Evolutionary conservation across 2,888 invertebrate genomes (phyloP).

Genomic region (Abrostola tripartita): DNA sequence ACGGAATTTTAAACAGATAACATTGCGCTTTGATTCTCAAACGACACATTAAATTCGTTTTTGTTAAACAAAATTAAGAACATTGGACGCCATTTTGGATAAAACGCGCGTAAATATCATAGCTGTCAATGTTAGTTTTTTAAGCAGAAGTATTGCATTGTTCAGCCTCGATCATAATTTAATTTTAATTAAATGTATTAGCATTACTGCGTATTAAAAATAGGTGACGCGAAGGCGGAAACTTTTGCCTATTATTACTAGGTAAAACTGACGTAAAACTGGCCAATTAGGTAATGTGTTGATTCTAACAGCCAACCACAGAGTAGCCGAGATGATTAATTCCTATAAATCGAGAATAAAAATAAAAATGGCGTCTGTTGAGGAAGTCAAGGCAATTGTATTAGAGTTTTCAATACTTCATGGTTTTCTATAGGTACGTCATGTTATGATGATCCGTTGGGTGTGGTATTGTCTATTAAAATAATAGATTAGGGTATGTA

Average conservation of each 20-base stretch:
- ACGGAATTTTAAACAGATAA: slow-evolving; percentile 32
- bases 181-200: slow-evolving; percentile 21
- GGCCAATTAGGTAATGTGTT: slow-evolving; percentile 53
- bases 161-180: slow-evolving; percentile 34
- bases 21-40: slow-evolving; percentile 1
- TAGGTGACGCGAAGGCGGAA: slow-evolving; percentile 38
- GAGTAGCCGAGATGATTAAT: slow-evolving; percentile 54
- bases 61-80: not conserved
- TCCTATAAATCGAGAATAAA: slow-evolving; percentile 42
- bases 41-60: slow-evolving; percentile 6
- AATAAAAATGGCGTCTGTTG: slow-evolving; percentile 56
- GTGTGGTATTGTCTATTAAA: slow-evolving; percentile 46
- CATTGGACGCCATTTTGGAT: slow-evolving; percentile 23
- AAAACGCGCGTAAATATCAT: slow-evolving; percentile 16
- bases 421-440: slow-evolving; percentile 51
- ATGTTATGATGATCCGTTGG: slow-evolving; percentile 44
- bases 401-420: slow-evolving; percentile 48
- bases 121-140: slow-evolving; percentile 13
- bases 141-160: slow-evolving; percentile 1
- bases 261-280: slow-evolving; percentile 51
- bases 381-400: slow-evolving; percentile 51
- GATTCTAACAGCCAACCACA: slow-evolving; percentile 52
- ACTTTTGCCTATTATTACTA: slow-evolving; percentile 53
- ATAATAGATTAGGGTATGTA: slow-evolving; percentile 51
- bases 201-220: slow-evolving; percentile 26